Base-by-base conservation (phyloP, 2,113 vertebrate genomes). In the Notechis scutatus region DNA sequence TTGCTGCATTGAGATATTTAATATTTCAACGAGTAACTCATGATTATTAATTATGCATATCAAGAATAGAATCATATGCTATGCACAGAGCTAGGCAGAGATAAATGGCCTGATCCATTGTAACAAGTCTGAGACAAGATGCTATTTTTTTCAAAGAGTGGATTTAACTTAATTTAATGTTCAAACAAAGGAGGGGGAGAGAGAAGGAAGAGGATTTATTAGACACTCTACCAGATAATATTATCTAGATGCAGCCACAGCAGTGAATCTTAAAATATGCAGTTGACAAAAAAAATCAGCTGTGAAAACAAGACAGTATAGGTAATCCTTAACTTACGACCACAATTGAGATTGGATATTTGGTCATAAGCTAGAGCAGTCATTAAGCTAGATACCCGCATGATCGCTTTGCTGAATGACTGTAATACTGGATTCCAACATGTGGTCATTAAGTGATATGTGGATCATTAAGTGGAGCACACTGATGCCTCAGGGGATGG, bases 21-120 rank as follows among this genome's bases (percentile, higher is more conserved):
- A 47, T 57, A 86, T 86, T 90, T 61, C 45, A 57, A 87, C 42
- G 47, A 81, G 56, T 69, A 90, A 54, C 86, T 90, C 89, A 87
- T 87, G 90, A 90, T 90, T 90, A 93, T 93, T 90, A 93, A 93
- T 90, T 90, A 87, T 61, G 89, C 52, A 93, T 29, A 64, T 42
- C 56, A 54, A 93, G 89, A 93, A 85, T 39, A 54, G 55, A 87
- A 85, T 26, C 45, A 54, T 52, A n/a, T 9, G 10, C 29, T 54
- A 56, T 29, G 24, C 86, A 87, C n/a, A 64, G 1, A 87, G 55
- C 55, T 57, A 54, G 56, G 47, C 12, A 42, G 90, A 93, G 92
- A 93, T 87, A 87, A 93, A 93, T 4, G 55, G 61, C 45, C 56
- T 8, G 14, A 69, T 87, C 81, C 56, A 57, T 52, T 87, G 12